Conservation (phyloP, 2,888 invertebrate genomes). For the Eupithecia centaureata region DNA sequence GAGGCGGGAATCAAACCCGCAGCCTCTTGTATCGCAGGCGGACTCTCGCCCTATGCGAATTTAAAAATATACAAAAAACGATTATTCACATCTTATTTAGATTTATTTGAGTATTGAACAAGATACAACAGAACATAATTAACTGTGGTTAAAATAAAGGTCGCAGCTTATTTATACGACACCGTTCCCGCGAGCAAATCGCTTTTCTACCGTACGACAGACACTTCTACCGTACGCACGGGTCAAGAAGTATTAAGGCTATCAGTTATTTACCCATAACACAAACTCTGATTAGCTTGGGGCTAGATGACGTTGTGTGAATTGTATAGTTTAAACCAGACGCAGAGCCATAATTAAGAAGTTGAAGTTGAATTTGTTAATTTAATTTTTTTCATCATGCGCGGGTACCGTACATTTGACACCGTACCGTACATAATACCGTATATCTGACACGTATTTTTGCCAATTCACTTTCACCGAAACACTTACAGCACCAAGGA, state of each 20-base stretch:
- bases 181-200: not conserved
- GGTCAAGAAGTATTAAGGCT: not conserved
- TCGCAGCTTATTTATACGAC: not conserved
- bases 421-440: not conserved
- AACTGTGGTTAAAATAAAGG: not conserved
- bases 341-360: too few relatives aligned
- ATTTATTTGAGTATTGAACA: not conserved
- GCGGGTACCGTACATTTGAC: not conserved
- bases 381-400: too few relatives aligned
- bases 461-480: not conserved
- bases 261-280: too few relatives aligned
- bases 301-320: too few relatives aligned
- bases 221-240: not conserved
- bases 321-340: too few relatives aligned
- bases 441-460: not conserved
- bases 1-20: too few relatives aligned
- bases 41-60: too few relatives aligned
- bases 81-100: not conserved
- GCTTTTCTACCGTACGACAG: not conserved
- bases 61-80: not conserved
- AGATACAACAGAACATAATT: too few relatives aligned
- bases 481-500: not conserved
- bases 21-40: too few relatives aligned
- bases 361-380: too few relatives aligned
- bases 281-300: too few relatives aligned